These are phyloP conservation scores for Strix aluco DNA, from an alignment of 2,113 vertebrate genomes.

Conservation along the genomic window DNA sequence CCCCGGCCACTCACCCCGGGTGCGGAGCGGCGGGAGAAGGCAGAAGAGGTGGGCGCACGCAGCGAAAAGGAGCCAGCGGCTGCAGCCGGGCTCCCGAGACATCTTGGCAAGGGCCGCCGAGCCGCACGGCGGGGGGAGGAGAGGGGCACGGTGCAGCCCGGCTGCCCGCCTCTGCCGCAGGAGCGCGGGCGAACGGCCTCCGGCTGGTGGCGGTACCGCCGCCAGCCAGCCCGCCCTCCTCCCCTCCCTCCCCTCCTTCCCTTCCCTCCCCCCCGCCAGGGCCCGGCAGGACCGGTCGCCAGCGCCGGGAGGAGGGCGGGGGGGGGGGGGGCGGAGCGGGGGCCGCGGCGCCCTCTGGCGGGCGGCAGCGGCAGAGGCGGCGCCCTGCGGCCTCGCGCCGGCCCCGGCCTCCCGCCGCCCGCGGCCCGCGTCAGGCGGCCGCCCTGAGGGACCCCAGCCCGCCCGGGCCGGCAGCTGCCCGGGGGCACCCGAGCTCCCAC, in stretches of 20 bases:
- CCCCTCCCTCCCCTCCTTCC: not conserved
- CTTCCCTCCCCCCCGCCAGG: not conserved
- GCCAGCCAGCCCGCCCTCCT: not conserved
- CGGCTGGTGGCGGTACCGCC: not conserved
- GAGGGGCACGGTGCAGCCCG: not conserved
- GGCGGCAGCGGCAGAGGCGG: not conserved
- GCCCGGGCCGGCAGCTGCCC: not conserved
- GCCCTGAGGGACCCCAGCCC: too few relatives aligned
- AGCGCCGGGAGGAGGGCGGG: not conserved
- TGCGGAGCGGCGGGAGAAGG: conserved; percentile 5
- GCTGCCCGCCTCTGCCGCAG: not conserved
- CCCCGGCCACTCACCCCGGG: conserved; percentile 44
- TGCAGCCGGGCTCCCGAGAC: not conserved
- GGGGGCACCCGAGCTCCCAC: fast-evolving
- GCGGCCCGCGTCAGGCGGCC: not conserved
- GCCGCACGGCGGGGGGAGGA: not conserved
- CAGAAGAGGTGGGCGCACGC: not conserved
- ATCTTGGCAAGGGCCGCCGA: not conserved
- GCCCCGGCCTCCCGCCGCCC: not conserved
- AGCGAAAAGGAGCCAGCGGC: not conserved
- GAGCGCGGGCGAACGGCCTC: conserved; percentile 28
- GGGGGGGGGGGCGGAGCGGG: not conserved
- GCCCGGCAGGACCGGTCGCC: not conserved
- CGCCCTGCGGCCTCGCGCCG: not conserved
- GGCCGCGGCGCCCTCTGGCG: conserved; percentile 18